These are phyloP conservation scores for Prosopocoilus inquinatus DNA, from an alignment of 2,888 invertebrate genomes.

Conservation along the genomic window DNA sequence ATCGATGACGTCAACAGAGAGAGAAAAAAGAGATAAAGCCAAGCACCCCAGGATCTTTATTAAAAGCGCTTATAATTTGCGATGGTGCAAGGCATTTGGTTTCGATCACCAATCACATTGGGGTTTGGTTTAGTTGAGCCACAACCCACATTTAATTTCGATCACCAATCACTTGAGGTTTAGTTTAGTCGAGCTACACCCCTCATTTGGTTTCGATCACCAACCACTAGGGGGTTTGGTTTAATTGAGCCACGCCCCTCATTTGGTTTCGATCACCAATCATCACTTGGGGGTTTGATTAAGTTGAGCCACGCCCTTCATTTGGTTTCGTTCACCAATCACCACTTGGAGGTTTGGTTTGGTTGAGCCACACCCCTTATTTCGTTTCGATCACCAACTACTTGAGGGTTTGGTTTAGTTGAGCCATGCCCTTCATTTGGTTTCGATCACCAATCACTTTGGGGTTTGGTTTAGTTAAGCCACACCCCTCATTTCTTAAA, in stretches of 20 bases:
- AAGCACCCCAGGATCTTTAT: constrained; percentile 50
- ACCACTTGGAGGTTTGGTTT: too few species aligned
- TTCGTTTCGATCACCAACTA: not conserved
- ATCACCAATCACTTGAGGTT: too few species aligned
- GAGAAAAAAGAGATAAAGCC: constrained; percentile 56
- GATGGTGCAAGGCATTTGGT: not conserved
- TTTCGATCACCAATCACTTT: not conserved
- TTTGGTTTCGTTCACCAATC: not conserved
- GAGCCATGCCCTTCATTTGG: not conserved
- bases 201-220: not conserved
- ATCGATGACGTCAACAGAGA: constrained; percentile 67
- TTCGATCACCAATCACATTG: not conserved
- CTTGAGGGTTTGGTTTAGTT: too few species aligned
- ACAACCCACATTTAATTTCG: not conserved
- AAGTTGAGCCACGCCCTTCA: not conserved
- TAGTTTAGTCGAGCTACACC: not conserved
- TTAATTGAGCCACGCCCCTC: not conserved
- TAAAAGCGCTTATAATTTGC: constrained; percentile 24
- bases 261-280: not conserved
- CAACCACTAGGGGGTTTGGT: too few species aligned
- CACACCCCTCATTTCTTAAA: not conserved
- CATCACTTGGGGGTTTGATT: too few species aligned
- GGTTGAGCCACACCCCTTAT: not conserved
- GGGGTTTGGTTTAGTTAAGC: not conserved
- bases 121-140: too few species aligned